Evolutionary conservation across 2,888 invertebrate genomes (phyloP), one percentile per base, ranked within the genome.

Genomic region (Trichogramma dendrolimi): DNA sequence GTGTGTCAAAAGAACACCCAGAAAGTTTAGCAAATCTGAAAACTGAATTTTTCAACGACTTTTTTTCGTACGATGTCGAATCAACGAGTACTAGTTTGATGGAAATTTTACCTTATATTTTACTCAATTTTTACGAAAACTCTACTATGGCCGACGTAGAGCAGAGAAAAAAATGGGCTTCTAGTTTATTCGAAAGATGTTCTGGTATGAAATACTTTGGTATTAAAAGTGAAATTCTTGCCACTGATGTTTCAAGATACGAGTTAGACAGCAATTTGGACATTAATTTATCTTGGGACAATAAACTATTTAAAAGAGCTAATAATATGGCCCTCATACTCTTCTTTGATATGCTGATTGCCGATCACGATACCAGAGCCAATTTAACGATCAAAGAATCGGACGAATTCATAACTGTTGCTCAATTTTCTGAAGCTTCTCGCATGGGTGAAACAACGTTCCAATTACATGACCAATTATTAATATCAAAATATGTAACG

Each of bases 401-500:
- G 55, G 65, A 65, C 70, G 66, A 71, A 66, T 54, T 69, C 5
- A 80, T 83, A 68, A 79, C 82, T n/a, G 80, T 83, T 7, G 64
- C 81, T 2, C 78, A 82, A 67, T 85, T 84, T 73, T 84, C 85
- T 0, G 77, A 75, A 49, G 81, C 81, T 4, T 80, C 84, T 57
- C 69, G 70, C 56, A 64, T 73, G 63, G 83, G 58, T 75, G 77
- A 69, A 71, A 82, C 67, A 76, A 80, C 40, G 80, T 83, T 72
- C 80, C 83, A 71, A 74, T 81, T 65, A 80, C 84, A 70, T 80
- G 83, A 73, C 41, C 69, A 75, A 71, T 82, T 85, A 0, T 78
- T 87, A 41, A 74, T 87, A 27, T 82, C 81, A 55, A 72, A 83
- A 63, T 85, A 86, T 69, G 75, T 80, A 1, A 70, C 72, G n/a